A percentile compares a stretch with the other conserved stretches of the same genome.
Conservation (phyloP, 2,113 vertebrate genomes). For the Urocolius indicus region DNA sequence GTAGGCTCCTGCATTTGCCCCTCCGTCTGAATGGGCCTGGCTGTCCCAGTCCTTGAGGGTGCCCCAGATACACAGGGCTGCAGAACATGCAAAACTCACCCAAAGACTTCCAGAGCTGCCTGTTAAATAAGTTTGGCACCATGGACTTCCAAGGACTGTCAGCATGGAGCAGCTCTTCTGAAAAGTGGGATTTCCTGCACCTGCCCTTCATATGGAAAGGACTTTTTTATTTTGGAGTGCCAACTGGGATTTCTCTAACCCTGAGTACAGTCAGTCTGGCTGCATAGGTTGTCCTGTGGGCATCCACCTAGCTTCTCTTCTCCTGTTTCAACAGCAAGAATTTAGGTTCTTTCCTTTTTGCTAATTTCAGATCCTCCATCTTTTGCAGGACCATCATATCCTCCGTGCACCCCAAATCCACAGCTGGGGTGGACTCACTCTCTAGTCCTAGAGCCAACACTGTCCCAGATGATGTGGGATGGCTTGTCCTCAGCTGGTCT, state of each 20-base stretch:
- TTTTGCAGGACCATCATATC: background rate
- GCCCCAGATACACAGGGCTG: background rate
- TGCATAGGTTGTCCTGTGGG: background rate
- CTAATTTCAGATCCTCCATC: background rate
- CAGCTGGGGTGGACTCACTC: background rate
- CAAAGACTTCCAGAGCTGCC: background rate
- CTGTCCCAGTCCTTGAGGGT: background rate
- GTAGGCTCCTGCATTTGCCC: background rate
- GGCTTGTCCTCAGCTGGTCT: background rate
- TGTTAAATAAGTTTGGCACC: background rate
- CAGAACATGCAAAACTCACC: background rate
- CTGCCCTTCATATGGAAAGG: background rate
- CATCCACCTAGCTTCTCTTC: background rate
- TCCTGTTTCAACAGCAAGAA: background rate
- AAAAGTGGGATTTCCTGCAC: background rate
- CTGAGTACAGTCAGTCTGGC: background rate
- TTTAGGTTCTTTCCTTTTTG: background rate
- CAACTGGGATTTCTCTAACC: background rate
- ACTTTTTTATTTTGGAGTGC: background rate
- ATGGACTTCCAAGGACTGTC: background rate
- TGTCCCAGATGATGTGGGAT: background rate
- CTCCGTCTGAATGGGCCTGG: background rate
- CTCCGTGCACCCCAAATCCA: background rate
- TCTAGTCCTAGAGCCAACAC: background rate
- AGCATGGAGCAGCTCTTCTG: background rate